Evolutionary conservation across 1,140 invertebrate genomes (phyloP), one percentile per base, ranked within the genome.

Genomic region (Laodelphax striatellus): DNA sequence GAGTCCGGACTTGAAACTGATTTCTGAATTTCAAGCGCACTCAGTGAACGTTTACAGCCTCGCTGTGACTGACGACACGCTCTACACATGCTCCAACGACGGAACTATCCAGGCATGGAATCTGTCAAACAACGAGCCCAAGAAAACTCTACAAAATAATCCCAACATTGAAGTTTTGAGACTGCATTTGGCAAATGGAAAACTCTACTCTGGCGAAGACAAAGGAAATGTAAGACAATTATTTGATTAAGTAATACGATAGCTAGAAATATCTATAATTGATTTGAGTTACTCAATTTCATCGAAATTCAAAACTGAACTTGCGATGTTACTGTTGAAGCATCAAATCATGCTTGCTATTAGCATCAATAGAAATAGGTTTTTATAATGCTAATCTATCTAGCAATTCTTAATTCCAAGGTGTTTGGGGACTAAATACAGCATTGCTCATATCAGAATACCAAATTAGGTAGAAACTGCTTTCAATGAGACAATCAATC

Each of bases 11-110:
- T 65, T 78, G 31, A 69, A 73, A 63, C 68, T 73, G 42, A 44
- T 70, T n/a, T 65, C 63, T 44, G 70, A 75, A 66, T 68, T 73
- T 10, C 68, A 75, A 63, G 75, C 74, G 5, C 75, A 77, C 66
- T 67, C 69, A 10, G 69, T 70, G 16, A 71, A 72, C 24, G 70
- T 78, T 5, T 76, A 70, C 63, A 67, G 67, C 55, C 19, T 77
- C 19, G 70, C 71, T 6, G 69, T 69, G 0, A 61, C 63, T 21
- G 69, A 71, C 8, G 66, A 74, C 38, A 71, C 65, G 46, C 52
- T 77, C 0, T 77, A 77, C 61, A 73, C 74, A 5, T 76, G 71
- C 63, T 77, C 75, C 0, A 78, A 73, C 63, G 75, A 78, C 64
- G 73, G 74, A 8, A 72, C 72, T 13, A 67, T 77, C 2, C 74